These are phyloP conservation scores for Drosophila atripex DNA, from an alignment of 2,888 invertebrate genomes.

Conservation along the genomic window DNA sequence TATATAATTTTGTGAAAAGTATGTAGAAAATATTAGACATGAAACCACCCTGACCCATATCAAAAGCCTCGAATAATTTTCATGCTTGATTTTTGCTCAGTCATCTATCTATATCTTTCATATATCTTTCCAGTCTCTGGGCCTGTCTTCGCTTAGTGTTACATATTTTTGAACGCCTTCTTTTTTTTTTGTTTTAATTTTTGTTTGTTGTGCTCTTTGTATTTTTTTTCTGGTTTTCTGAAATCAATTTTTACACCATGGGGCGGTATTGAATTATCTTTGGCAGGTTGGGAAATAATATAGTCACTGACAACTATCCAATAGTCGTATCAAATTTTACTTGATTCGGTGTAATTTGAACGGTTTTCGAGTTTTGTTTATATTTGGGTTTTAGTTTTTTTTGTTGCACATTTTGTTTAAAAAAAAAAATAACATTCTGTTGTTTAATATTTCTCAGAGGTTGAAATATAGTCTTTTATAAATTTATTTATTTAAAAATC, in stretches of 20 bases:
- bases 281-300: constrained; percentile 36
- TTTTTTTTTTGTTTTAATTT: background rate
- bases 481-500: too few species aligned
- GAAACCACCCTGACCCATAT: constrained; percentile 28
- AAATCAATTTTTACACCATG: constrained; percentile 61
- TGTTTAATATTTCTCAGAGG: too few species aligned
- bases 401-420: too few species aligned
- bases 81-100: constrained; percentile 48
- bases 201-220: background rate
- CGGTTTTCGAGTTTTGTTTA: background rate
- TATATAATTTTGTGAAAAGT: background rate
- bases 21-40: background rate
- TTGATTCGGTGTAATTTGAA: background rate
- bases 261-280: constrained; percentile 28
- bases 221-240: constrained; percentile 49
- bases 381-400: background rate
- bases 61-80: constrained; percentile 37
- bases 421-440: too few species aligned
- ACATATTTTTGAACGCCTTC: constrained; percentile 13
- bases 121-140: constrained; percentile 1
- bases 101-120: constrained; percentile 27
- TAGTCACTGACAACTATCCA: constrained; percentile 14
- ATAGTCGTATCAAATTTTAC: constrained; percentile 11
- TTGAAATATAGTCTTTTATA: too few species aligned
- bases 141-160: constrained; percentile 40